Conservation (phyloP, 2,797 vertebrate genomes). For the Hypotaenidia okinawae region DNA sequence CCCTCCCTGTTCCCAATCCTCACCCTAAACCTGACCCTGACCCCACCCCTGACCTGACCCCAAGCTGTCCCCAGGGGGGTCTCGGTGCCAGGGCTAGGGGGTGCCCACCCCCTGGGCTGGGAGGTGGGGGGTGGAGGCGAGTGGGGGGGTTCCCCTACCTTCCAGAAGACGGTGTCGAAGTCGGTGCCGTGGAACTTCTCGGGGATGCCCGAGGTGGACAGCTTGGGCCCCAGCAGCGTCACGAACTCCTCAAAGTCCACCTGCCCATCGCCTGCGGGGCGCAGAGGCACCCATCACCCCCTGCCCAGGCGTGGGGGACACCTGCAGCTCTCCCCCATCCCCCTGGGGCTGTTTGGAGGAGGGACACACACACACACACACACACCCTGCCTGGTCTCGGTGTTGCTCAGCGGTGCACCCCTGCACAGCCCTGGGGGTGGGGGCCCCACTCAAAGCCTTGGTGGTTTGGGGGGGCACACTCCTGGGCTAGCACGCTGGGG, state of each 20-base stretch:
- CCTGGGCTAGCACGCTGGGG: neutral
- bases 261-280: conserved; percentile 88
- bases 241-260: conserved; percentile 99
- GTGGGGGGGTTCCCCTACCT: conserved; percentile 77
- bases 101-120: fast-evolving
- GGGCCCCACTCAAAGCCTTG: neutral
- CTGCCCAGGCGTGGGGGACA: fast-evolving
- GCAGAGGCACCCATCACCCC: neutral
- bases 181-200: conserved; percentile 95
- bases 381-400: neutral
- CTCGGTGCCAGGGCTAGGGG: fast-evolving
- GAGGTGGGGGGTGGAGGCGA: too few species aligned
- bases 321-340: fast-evolving
- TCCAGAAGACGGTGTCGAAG: conserved; percentile 99
- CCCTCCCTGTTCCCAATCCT: fast-evolving
- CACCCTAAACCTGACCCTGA: neutral
- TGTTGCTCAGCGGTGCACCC: too few species aligned
- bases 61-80: fast-evolving
- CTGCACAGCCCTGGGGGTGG: fast-evolving
- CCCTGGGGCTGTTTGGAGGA: too few species aligned
- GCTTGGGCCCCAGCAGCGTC: conserved; percentile 94
- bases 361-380: too few species aligned
- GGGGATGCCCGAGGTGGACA: conserved; percentile 92
- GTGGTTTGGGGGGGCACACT: neutral
- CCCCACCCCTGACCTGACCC: too few species aligned